Evolutionary conservation across 2,888 invertebrate genomes (phyloP), one percentile per base, ranked within the genome.

Genomic region (Lasius fuliginosus): DNA sequence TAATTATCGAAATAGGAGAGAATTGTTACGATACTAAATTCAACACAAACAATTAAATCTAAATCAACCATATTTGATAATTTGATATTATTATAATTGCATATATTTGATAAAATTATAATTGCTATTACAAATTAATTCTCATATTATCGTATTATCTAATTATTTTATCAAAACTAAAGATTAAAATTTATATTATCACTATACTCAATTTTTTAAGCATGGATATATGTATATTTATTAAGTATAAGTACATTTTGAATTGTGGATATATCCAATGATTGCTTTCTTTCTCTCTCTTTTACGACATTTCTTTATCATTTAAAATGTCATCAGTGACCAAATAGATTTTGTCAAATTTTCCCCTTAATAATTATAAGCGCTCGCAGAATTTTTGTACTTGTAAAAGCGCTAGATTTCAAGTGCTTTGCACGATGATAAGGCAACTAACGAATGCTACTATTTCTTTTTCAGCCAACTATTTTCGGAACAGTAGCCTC

Each of bases 401-500:
- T 33, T 46, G 46, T n/a, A n/a, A n/a, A n/a, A 46, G 15, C 8
- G 6, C 12, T 15, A 60, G 8, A 12, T 65, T 40, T 42, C 12
- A 33, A 46, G 12, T 23, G 3, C 23, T 3, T 33, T 11, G 0
- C 33, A 58, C 23, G 12, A 58, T 40, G 15, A 30, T 56, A 56
- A 36, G 9, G 8, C 8, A 3, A 53, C 15, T 27, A 53, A 71
- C 36, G 4, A 81, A 30, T 23, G 1, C 5, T 40, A 9, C 87
- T 60, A 87, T 94, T 94, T 93, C 93, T 94, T 93, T 96, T 95
- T 92, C 94, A 96, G 96, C 96, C 96, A 67, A 96, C 96, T 84
- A 96, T 96, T 91, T 96, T 96, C 92, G 96, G 96, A 83, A 96
- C 96, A 30, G 96, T 96, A 87, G 96, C 96, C 71, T 96, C 96